Evolutionary conservation across 1,140 invertebrate species (phyloP).

Genomic region (Neotoxoptera formosana): DNA sequence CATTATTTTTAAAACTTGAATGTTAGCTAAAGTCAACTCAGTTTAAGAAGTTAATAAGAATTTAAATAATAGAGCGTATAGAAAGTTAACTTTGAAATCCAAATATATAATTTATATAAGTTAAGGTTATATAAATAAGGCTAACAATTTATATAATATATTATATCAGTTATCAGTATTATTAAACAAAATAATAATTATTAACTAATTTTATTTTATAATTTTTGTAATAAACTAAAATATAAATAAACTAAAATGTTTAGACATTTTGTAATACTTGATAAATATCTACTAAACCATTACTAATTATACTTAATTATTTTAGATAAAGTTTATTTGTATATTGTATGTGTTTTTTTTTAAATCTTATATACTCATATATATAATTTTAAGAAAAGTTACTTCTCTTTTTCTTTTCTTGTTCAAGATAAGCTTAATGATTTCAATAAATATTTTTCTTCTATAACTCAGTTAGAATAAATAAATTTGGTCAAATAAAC

Average conservation of each 20-base stretch:
- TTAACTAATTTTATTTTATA: not conserved
- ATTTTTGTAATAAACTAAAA: not conserved
- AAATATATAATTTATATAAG: not conserved
- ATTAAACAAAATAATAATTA: not conserved
- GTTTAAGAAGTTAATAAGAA: not conserved
- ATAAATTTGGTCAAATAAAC: not conserved
- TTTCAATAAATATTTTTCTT: no score
- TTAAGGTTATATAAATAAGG: no score
- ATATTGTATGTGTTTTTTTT: not conserved
- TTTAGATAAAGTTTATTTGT: not conserved
- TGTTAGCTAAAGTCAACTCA: not conserved
- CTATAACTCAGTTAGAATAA: not conserved
- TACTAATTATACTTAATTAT: not conserved
- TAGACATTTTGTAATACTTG: not conserved
- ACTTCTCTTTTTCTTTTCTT: not conserved
- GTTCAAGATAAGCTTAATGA: not conserved
- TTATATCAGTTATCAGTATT: not conserved
- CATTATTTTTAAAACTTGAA: not conserved
- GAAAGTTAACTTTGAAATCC: not conserved
- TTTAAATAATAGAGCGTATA: not conserved
- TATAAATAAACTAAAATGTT: not conserved
- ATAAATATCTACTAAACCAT: not conserved
- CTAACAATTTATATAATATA: not conserved
- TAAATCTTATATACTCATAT: not conserved
- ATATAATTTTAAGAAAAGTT: not conserved